Base-by-base conservation (phyloP, 2,113 vertebrate species). In the Oncorhynchus nerka region DNA sequence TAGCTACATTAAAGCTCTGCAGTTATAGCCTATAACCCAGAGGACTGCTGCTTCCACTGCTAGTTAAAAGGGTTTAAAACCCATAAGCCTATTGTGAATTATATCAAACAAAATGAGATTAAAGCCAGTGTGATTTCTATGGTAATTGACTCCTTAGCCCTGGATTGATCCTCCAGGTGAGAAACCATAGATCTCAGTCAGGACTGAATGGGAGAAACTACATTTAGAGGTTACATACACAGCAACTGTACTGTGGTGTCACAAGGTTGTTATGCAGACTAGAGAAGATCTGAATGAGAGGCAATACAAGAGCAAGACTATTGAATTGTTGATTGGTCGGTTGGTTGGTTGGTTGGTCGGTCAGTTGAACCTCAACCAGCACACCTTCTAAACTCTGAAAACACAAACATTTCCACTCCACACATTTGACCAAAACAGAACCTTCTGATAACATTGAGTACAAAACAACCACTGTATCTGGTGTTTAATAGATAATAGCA, bases 131-230 rank as follows among this genome's bases (percentile, higher is more conserved):
- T 82, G 80, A 88, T 91, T 92, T 90, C 87, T 85, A 91, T 86
- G 87, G 82, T 84, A 91, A 92, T 88, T 91, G 88, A 90, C 84
- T 85, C 81, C 87, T 92, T 92, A 85, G 76, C 88, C 89, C 87
- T 82, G 71, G 78, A 84, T 90, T 89, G 86, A 92, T 88, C 90
- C 84, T 77, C 74, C 77, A 67, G 75, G 73, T 70, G 75, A 89
- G 84, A 64, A 75, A 86, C 26, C 64, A 30, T 68, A 51, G 64
- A 84, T 80, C 83, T 78, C 79, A 71, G 30, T 78, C 79, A 71
- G 30, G 80, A 79, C 80, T 75, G 51, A 4, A 55, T 55, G 71
- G 74, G 79, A 79, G 72, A 83, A 87, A 79, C 81, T 85, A 85
- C 81, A 12, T 34, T 30, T 5, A 67, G 28, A 67, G 5, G 49